Evolutionary conservation across 2,113 vertebrate species (phyloP).

Genomic region (Piaya cayana): DNA sequence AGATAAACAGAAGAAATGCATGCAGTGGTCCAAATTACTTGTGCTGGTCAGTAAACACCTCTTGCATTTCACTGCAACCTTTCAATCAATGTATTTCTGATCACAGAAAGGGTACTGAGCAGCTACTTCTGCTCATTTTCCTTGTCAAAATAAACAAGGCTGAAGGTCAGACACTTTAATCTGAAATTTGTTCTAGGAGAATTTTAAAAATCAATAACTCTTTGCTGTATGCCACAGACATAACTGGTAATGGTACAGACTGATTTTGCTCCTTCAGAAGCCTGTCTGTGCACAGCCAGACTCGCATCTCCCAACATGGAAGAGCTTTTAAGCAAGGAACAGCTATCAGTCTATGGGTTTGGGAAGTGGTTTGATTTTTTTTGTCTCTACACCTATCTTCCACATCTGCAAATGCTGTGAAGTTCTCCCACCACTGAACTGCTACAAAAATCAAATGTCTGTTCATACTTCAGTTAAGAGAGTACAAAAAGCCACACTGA

Average conservation of each 20-base stretch:
- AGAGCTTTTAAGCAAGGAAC: neutral
- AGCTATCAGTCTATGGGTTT: neutral
- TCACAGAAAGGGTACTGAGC: neutral
- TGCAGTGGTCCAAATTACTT: neutral
- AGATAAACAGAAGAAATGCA: neutral
- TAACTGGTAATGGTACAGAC: neutral
- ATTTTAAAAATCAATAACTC: neutral
- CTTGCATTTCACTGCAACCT: neutral
- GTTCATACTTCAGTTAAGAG: neutral
- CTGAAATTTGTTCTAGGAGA: neutral
- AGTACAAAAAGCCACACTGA: neutral
- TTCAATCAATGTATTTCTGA: neutral
- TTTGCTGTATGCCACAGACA: neutral
- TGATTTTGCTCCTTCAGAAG: neutral
- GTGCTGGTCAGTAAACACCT: neutral
- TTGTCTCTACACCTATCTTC: neutral
- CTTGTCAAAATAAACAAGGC: neutral
- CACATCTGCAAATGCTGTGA: neutral
- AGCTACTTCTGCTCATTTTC: neutral
- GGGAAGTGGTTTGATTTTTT: fast-evolving
- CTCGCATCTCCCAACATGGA: fast-evolving
- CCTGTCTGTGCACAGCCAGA: neutral
- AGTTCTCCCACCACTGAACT: neutral
- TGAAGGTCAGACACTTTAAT: neutral
- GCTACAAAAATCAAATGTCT: neutral